These are phyloP conservation scores for Poeciliopsis paucimaculata DNA, from an alignment of 2,797 vertebrate species.

Conservation along the genomic window DNA sequence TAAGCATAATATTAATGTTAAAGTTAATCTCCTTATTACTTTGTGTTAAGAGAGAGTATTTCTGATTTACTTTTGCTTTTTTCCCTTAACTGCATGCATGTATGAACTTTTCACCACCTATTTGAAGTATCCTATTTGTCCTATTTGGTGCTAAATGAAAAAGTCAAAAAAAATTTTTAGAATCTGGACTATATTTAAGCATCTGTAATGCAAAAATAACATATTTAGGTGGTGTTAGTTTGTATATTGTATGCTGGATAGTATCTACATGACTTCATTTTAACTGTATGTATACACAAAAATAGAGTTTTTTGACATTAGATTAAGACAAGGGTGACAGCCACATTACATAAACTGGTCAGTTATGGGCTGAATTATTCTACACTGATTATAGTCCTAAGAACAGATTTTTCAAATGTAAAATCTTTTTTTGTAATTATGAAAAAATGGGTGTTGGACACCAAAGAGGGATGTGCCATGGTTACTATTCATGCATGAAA, in stretches of 20 bases:
- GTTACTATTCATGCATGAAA: neutral
- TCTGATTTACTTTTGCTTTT: neutral
- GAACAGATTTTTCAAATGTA: neutral
- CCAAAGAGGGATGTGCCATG: neutral
- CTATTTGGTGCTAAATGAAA: neutral
- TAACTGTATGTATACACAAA: neutral
- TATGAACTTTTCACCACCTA: neutral
- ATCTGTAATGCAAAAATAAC: neutral
- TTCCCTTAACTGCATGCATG: neutral
- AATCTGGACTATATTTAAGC: neutral
- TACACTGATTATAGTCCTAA: neutral
- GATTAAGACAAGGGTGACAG: neutral
- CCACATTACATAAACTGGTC: neutral
- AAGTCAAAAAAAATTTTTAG: neutral
- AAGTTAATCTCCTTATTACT: neutral
- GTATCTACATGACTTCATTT: neutral
- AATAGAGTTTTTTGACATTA: neutral
- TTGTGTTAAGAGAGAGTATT: neutral
- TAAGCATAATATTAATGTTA: neutral
- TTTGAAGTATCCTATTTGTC: too few species aligned
- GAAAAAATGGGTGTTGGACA: neutral
- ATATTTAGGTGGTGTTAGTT: neutral
- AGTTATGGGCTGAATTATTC: neutral
- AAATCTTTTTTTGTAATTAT: neutral
- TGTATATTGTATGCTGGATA: neutral